Conservation (phyloP, 2,113 vertebrate genomes). For the Vidua macroura region DNA sequence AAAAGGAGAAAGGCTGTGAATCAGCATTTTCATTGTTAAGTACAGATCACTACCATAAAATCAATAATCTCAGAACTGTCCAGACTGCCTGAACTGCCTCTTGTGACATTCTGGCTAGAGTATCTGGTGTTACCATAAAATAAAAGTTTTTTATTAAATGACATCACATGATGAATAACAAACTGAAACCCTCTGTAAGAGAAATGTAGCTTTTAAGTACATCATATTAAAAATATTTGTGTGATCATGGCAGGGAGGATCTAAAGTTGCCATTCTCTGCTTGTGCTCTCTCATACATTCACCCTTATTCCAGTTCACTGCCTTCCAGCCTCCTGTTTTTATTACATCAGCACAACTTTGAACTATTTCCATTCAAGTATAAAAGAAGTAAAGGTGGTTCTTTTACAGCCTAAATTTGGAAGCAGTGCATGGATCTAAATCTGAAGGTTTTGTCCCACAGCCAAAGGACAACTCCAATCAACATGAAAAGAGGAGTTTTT, state of each 20-base stretch:
- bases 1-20: background rate
- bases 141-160: background rate
- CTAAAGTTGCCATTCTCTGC: background rate
- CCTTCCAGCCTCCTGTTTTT: slow-evolving; percentile 2
- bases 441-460: background rate
- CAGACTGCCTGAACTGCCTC: background rate
- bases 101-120: background rate
- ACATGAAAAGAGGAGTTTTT: background rate
- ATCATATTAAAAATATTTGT: background rate
- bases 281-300: background rate
- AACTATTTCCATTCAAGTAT: slow-evolving; percentile 8
- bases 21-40: background rate
- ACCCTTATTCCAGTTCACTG: background rate
- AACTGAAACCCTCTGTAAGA: background rate
- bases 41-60: background rate
- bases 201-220: background rate
- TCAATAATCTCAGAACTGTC: background rate
- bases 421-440: background rate
- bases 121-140: background rate
- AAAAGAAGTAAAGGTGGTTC: background rate
- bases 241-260: background rate
- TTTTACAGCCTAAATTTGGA: slow-evolving; percentile 7
- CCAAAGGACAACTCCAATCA: background rate
- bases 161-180: background rate
- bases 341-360: slow-evolving; percentile 16